A percentile compares a stretch with the other conserved stretches of the same genome.
phyloP scores from a whole-genome alignment of 2,888 invertebrate genomes.

The Aethes cnicana region DNA sequence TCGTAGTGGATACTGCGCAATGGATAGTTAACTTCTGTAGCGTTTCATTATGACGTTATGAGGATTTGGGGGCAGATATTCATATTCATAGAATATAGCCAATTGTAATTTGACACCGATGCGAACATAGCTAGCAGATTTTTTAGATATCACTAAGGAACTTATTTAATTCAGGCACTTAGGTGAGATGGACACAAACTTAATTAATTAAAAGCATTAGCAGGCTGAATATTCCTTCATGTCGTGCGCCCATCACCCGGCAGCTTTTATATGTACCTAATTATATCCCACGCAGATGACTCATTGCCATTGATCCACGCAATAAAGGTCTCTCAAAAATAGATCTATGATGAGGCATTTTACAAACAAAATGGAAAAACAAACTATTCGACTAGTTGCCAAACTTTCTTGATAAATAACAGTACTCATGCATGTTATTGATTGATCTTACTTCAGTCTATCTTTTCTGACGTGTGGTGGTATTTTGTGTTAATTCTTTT shows the following conservation, averaged over 20 bases:
- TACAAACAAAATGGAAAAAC: conserved; percentile 47
- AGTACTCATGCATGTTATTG: conserved; percentile 8
- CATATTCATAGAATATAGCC: too few species aligned
- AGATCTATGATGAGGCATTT: conserved; percentile 51
- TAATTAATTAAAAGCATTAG: too few species aligned
- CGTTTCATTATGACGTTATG: too few species aligned
- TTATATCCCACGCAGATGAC: conserved; percentile 7
- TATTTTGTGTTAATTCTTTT: background rate
- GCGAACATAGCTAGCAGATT: too few species aligned
- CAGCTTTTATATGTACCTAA: conserved; percentile 14
- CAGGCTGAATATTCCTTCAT: too few species aligned
- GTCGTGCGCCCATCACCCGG: too few species aligned
- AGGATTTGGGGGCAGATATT: conserved; percentile 3
- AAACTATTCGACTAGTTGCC: conserved; percentile 17
- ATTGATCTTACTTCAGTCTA: conserved; percentile 17
- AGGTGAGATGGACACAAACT: too few species aligned
- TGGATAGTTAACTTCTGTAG: too few species aligned
- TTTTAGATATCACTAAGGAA: too few species aligned
- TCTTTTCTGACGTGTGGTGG: conserved; percentile 7
- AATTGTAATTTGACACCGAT: too few species aligned
- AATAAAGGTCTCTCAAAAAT: conserved; percentile 60
- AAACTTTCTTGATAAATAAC: conserved; percentile 17
- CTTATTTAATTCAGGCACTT: too few species aligned
- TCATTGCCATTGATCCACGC: conserved; percentile 58
- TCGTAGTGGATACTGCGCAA: background rate